phyloP scores from a whole-genome alignment of 2,888 invertebrate genomes.

The Cephus sareptanus region DNA sequence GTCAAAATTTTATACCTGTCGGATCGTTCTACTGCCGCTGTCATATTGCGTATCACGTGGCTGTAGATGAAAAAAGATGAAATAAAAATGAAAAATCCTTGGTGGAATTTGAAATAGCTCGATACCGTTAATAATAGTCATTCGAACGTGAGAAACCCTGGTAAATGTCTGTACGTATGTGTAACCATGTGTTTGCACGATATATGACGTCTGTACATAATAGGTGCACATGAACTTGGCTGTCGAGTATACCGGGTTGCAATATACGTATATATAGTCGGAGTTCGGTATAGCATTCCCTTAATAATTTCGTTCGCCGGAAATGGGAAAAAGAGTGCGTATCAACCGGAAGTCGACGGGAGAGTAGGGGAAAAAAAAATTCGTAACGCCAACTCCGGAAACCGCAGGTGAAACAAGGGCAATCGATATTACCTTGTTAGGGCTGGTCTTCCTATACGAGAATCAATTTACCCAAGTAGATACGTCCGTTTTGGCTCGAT shows the following conservation, averaged over 20 bases:
- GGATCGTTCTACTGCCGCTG: neutral
- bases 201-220: neutral
- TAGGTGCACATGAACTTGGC: neutral
- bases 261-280: neutral
- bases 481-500: neutral
- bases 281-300: neutral
- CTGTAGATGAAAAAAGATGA: neutral
- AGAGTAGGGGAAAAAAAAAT: neutral
- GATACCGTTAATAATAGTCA: neutral
- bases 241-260: neutral
- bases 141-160: neutral
- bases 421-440: constrained; percentile 13
- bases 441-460: neutral
- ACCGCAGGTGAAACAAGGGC: constrained; percentile 27
- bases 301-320: constrained; percentile 34
- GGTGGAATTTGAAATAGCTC: neutral
- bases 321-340: constrained; percentile 22
- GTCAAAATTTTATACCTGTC: neutral
- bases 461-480: neutral
- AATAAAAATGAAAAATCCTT: neutral
- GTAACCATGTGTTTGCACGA: neutral
- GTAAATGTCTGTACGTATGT: neutral
- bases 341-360: constrained; percentile 9
- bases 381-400: constrained; percentile 30
- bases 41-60: neutral